Percentiles rank a stretch among this genome's conserved stretches.
These are phyloP conservation scores for Antheraea mylitta DNA, from an alignment of 1,140 invertebrate species.

Conservation along the genomic window DNA sequence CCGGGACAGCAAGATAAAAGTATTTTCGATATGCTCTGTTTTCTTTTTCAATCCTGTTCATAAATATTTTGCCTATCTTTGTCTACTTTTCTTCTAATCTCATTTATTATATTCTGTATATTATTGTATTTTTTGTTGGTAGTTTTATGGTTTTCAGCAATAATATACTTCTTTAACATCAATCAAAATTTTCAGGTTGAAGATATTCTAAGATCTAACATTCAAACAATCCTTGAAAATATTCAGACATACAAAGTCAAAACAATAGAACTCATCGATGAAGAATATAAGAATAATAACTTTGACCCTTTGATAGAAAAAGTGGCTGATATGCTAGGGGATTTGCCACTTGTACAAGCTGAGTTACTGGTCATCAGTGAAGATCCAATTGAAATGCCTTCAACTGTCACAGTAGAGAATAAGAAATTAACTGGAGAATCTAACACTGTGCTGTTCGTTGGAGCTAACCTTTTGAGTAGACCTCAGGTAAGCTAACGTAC, in stretches of 20 bases:
- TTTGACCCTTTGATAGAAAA: conserved; percentile 74
- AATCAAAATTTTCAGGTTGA: conserved; percentile 41
- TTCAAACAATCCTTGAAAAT: conserved; percentile 91
- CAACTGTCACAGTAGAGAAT: conserved; percentile 80
- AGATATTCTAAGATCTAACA: conserved; percentile 79
- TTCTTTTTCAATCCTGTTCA: too few species aligned
- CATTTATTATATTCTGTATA: too few species aligned
- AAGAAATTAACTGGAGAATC: conserved; percentile 80
- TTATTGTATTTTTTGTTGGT: too few species aligned
- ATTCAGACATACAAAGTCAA: conserved; percentile 83
- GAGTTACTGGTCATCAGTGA: conserved; percentile 71
- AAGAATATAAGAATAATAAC: conserved; percentile 69
- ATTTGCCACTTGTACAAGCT: conserved; percentile 83
- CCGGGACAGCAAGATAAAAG: too few species aligned
- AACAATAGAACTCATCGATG: conserved; percentile 83
- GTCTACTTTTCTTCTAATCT: too few species aligned
- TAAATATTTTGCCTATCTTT: too few species aligned
- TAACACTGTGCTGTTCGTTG: conserved; percentile 80
- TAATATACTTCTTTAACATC: too few species aligned
- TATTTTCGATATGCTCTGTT: too few species aligned
- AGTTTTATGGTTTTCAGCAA: too few species aligned
- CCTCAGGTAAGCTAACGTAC: conserved; percentile 44
- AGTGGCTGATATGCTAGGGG: conserved; percentile 79
- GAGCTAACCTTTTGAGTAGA: conserved; percentile 63
- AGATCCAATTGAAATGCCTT: conserved; percentile 68